These are phyloP conservation scores for Pelvicachromis taeniatus DNA, from an alignment of 2,113 vertebrate species.

Conservation along the genomic window DNA sequence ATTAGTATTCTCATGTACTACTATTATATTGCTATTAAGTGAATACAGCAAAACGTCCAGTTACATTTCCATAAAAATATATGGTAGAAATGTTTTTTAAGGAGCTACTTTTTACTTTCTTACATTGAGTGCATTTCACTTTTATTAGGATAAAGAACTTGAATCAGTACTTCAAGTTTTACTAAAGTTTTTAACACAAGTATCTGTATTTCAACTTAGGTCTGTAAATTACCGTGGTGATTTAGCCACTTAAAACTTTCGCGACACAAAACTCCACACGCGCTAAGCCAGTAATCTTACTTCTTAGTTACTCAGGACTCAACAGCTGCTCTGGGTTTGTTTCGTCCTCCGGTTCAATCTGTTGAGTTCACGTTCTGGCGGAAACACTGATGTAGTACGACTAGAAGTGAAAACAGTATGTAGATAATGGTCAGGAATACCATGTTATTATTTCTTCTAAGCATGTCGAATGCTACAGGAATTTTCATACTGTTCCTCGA, in stretches of 20 bases:
- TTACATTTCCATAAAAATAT: background rate
- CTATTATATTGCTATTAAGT: background rate
- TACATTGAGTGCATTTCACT: background rate
- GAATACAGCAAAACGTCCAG: background rate
- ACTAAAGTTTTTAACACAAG: background rate
- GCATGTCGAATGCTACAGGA: background rate
- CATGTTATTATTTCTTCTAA: background rate
- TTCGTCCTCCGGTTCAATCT: background rate
- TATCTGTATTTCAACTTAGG: background rate
- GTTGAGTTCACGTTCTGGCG: background rate
- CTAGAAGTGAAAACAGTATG: background rate
- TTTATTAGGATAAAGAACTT: background rate
- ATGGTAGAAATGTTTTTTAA: background rate
- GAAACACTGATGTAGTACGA: background rate
- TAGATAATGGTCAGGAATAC: background rate
- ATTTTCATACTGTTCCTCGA: background rate
- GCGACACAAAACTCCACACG: background rate
- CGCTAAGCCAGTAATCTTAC: background rate
- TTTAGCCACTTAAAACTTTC: background rate
- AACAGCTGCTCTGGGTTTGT: background rate
- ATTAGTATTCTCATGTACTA: background rate
- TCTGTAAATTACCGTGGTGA: background rate
- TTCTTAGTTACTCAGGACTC: background rate
- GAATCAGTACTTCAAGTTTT: background rate
- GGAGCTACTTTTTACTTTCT: background rate